phyloP scores from a whole-genome alignment of 2,113 vertebrate genomes.

The Nymphicus hollandicus region DNA sequence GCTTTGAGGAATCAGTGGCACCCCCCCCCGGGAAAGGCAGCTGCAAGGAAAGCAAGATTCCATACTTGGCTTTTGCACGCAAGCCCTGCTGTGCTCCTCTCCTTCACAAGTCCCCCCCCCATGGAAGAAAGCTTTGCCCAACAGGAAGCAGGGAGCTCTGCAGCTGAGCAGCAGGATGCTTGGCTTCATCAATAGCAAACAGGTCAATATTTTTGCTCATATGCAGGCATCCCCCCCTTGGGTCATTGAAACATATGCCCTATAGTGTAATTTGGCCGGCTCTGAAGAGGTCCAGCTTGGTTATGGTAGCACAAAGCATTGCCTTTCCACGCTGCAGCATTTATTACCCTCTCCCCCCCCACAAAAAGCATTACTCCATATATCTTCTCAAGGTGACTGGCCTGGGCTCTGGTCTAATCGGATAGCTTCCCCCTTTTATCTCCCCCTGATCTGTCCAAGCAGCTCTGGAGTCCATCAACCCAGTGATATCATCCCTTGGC shows the following conservation, averaged over 20 bases:
- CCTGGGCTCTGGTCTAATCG: neutral
- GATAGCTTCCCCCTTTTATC: neutral
- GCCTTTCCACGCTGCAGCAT: neutral
- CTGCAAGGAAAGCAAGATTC: neutral
- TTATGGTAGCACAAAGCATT: neutral
- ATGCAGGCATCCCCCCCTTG: neutral
- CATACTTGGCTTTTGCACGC: neutral
- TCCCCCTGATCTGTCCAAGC: neutral
- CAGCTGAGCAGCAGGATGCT: neutral
- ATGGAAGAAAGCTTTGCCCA: neutral
- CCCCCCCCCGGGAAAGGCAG: neutral
- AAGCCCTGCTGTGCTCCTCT: neutral
- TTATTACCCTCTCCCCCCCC: neutral
- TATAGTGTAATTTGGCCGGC: too few species aligned
- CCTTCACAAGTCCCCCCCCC: neutral
- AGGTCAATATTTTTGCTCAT: rapidly evolving
- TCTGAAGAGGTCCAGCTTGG: neutral
- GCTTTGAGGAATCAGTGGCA: neutral
- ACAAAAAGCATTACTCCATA: rapidly evolving
- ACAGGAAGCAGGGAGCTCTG: neutral
- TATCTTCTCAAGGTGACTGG: neutral
- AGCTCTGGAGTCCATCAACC: neutral
- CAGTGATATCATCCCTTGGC: neutral
- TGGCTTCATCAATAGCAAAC: neutral
- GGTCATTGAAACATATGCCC: neutral